Evolutionary conservation across 2,113 vertebrate species (phyloP).

Genomic region (Panthera leo): DNA sequence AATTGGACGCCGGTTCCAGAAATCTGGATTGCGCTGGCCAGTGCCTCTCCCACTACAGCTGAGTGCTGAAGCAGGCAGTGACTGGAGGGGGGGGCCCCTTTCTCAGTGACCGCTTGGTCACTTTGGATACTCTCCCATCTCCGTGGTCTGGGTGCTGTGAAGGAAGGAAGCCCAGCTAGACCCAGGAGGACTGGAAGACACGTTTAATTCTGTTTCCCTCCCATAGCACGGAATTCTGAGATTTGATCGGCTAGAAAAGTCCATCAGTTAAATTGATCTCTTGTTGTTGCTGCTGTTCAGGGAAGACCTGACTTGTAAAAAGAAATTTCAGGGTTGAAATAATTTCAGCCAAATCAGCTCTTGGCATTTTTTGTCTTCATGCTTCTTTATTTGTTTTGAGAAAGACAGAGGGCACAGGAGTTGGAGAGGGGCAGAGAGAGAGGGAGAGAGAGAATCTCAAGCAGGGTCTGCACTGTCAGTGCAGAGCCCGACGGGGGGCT

Average conservation of each 20-base stretch:
- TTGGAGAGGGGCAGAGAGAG: too few species aligned
- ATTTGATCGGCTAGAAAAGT: not conserved
- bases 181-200: not conserved
- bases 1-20: not conserved
- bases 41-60: not conserved
- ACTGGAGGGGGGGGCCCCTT: accelerated
- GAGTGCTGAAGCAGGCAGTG: not conserved
- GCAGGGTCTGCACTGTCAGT: too few species aligned
- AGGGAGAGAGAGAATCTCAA: too few species aligned
- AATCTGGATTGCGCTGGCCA: not conserved
- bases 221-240: not conserved
- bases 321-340: not conserved
- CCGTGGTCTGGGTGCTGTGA: not conserved
- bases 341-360: not conserved
- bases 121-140: not conserved
- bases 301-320: not conserved
- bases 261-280: not conserved
- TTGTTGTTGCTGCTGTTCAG: not conserved
- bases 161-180: not conserved
- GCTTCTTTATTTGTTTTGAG: too few species aligned
- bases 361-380: not conserved
- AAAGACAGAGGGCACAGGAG: too few species aligned
- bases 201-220: not conserved
- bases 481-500: too few species aligned
- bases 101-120: not conserved